Base-by-base conservation (phyloP, 1,140 invertebrate species). In the Pachypeltis micranthus region DNA sequence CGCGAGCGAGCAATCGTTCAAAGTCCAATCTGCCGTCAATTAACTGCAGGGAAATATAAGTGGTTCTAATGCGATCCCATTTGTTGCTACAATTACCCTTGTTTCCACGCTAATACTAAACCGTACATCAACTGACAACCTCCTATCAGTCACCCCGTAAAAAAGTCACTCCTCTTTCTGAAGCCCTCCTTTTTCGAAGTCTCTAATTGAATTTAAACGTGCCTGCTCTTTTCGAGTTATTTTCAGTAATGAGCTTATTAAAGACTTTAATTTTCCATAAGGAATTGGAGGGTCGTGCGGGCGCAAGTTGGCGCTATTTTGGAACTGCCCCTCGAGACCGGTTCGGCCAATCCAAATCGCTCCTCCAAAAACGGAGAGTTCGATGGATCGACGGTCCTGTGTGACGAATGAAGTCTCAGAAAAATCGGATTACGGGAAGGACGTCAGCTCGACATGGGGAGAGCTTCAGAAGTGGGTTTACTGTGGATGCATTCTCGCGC, bases 11-110 rank as follows among this genome's bases (percentile, higher is more conserved):
- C 47, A 21, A 59, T 59, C 29, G 26, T 59, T 59, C 57, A 59
- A 59, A 59, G 57, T 59, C 57, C 57, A 59, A 59, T 59, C 57
- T 31, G 31, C 57, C 57, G 57, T 59, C 57, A 59, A 59, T 59
- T 59, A 59, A 34, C 26, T 28, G 12, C n/a, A 12, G 57, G 26
- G 25, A 31, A 29, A 59, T 59, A 59, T 59, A 59, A 59, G 57
- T 59, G 57, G 57, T n/a, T 29, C 28, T 59, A 59, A 59, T 34
- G 57, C 28, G 29, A 31, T 59, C 57, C 28, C 57, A 59, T 59
- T 59, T 59, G 57, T 59, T 31, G 26, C 14, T 28, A 34, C 57
- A 34, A 59, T 59, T 34, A 34, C 26, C 54, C 26, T 28, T 10
- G 12, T 51, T 51, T 51, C 47, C 47, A 10, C 47, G 47, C 47